A percentile compares a stretch with the other conserved stretches of the same genome.
phyloP scores from a whole-genome alignment of 2,113 vertebrate species.

The Trematomus loennbergii region DNA sequence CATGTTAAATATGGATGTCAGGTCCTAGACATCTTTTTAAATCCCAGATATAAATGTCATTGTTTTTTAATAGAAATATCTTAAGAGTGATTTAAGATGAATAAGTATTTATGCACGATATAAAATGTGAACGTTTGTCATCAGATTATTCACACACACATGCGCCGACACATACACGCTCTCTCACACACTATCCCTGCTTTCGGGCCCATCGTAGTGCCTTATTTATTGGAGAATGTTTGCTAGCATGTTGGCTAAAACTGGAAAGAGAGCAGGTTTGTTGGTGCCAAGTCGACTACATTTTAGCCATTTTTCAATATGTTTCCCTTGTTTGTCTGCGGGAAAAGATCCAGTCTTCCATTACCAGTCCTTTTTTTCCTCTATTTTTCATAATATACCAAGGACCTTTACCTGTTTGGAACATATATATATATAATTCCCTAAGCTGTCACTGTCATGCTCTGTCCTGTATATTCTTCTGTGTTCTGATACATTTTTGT shows the following conservation, averaged over 20 bases:
- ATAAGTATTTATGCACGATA: constrained; percentile 80
- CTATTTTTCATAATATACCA: constrained; percentile 49
- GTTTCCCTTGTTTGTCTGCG: constrained; percentile 13
- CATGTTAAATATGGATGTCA: constrained; percentile 44
- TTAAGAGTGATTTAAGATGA: constrained; percentile 76
- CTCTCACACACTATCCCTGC: constrained; percentile 24
- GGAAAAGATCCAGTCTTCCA: constrained; percentile 20
- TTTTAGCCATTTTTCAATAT: constrained; percentile 30
- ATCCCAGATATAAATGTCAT: constrained; percentile 62
- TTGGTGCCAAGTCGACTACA: constrained; percentile 43
- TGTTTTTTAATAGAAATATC: constrained; percentile 74
- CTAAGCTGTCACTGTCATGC: constrained; percentile 63
- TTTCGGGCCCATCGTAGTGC: constrained; percentile 52
- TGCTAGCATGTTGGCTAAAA: constrained; percentile 52
- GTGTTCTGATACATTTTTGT: constrained; percentile 90
- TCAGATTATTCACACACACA: constrained; percentile 43
- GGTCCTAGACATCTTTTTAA: constrained; percentile 47
- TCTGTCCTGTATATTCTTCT: constrained; percentile 90
- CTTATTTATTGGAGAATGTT: constrained; percentile 80
- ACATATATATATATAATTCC: constrained; percentile 61
- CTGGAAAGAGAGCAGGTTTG: constrained; percentile 66
- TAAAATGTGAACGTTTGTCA: constrained; percentile 73
- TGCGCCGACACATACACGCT: background rate
- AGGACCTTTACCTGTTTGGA: constrained; percentile 58
- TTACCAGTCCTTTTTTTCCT: constrained; percentile 14